These are phyloP conservation scores for Prionailurus viverrinus DNA, from an alignment of 2,113 vertebrate species.

Conservation along the genomic window DNA sequence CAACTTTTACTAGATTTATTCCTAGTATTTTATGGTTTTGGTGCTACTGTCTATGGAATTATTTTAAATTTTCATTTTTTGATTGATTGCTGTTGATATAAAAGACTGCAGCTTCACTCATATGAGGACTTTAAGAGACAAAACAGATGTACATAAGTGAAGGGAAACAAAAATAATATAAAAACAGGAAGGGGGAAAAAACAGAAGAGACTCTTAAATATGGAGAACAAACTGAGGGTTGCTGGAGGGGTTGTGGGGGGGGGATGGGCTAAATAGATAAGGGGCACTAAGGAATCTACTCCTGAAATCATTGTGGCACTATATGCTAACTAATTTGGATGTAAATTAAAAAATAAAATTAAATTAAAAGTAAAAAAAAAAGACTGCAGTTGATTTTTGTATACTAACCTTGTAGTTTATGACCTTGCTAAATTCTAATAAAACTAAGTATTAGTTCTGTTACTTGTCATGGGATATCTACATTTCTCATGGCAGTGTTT, in stretches of 20 bases:
- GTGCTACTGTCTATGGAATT: background rate
- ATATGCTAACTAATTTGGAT: too few species aligned
- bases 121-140: too few species aligned
- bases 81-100: background rate
- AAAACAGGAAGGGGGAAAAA: too few species aligned
- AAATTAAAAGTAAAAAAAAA: background rate
- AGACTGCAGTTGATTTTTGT: slow-evolving; percentile 7
- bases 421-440: background rate
- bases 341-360: too few species aligned
- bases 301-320: too few species aligned
- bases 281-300: too few species aligned
- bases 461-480: background rate
- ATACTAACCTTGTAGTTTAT: background rate
- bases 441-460: background rate
- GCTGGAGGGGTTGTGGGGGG: too few species aligned
- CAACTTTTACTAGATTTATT: slow-evolving; percentile 57
- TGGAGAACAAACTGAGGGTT: too few species aligned
- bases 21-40: background rate
- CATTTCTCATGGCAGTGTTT: background rate
- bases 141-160: too few species aligned
- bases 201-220: too few species aligned
- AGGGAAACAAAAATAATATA: too few species aligned
- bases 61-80: slow-evolving; percentile 48
- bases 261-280: too few species aligned
- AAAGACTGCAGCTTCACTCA: background rate